Percentiles rank a stretch among this genome's conserved stretches.
These are phyloP conservation scores for Parotocinclus haroldoi DNA, from an alignment of 2,797 vertebrate genomes.

Conservation along the genomic window DNA sequence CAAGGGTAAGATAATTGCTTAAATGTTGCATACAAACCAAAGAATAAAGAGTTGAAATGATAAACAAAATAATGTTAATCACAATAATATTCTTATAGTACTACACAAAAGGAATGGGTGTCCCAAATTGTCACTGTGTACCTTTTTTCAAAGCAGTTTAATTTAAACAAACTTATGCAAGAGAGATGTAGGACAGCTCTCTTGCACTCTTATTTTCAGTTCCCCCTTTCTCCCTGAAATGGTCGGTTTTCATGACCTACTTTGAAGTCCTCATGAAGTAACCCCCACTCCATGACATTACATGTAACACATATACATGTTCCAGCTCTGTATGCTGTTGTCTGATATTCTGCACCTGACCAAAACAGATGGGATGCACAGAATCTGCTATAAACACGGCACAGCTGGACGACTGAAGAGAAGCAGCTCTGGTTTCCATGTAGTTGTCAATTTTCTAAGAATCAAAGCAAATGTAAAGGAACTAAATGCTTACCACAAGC, in stretches of 20 bases:
- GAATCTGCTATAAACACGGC: not conserved
- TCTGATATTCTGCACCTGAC: not conserved
- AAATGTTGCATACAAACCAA: too few species aligned
- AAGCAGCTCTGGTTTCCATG: not conserved
- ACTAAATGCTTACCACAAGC: too few species aligned
- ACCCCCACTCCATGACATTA: not conserved
- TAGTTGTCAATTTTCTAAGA: not conserved
- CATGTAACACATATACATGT: not conserved
- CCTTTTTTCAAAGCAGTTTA: not conserved
- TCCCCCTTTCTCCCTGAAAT: constrained; percentile 9
- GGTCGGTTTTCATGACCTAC: constrained; percentile 33
- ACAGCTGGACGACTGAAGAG: not conserved
- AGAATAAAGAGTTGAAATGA: too few species aligned
- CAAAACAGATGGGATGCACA: not conserved
- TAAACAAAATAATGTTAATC: too few species aligned
- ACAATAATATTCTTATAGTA: too few species aligned
- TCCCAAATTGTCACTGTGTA: too few species aligned
- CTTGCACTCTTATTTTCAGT: constrained; percentile 10
- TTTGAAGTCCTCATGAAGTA: constrained; percentile 19
- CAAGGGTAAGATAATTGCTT: too few species aligned
- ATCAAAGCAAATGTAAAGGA: too few species aligned
- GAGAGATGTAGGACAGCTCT: constrained; percentile 19
- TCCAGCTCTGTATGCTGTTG: not conserved
- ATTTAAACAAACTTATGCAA: constrained; percentile 34
- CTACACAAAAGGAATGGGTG: too few species aligned